Evolutionary conservation across 2,888 invertebrate species (phyloP).

Genomic region (Anodontia alba): DNA sequence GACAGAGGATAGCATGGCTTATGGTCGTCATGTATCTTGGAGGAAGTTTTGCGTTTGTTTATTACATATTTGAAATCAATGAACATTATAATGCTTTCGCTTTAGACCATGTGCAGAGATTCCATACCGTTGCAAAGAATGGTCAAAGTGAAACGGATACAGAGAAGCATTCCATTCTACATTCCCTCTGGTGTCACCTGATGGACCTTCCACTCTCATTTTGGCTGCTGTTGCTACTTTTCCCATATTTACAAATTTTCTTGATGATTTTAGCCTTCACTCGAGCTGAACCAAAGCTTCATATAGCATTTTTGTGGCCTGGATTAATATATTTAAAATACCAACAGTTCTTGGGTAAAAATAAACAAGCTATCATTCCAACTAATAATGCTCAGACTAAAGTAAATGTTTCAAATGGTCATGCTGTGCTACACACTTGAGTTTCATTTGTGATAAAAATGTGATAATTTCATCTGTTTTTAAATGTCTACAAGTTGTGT

Average conservation of each 20-base stretch:
- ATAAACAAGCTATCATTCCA: conserved; percentile 26
- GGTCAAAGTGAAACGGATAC: conserved; percentile 13
- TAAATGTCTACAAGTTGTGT: no score
- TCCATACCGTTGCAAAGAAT: conserved; percentile 32
- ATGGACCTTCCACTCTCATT: conserved; percentile 78
- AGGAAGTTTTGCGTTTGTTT: conserved; percentile 75
- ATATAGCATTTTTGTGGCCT: conserved; percentile 81
- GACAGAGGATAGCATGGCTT: conserved; percentile 82
- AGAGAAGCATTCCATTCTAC: conserved; percentile 42
- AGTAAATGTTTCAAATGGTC: conserved; percentile 61
- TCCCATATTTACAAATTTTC: conserved; percentile 80
- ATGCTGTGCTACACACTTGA: conserved; percentile 75
- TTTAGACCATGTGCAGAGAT: conserved; percentile 77
- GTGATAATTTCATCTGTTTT: no score
- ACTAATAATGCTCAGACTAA: conserved; percentile 35
- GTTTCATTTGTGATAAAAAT: conserved; percentile 42
- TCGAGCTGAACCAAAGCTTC: conserved; percentile 76
- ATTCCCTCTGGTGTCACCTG: conserved; percentile 70
- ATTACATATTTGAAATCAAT: conserved; percentile 82
- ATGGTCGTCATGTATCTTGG: conserved; percentile 73
- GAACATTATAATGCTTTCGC: conserved; percentile 79
- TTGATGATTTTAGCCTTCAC: conserved; percentile 81
- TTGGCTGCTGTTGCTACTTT: conserved; percentile 74
- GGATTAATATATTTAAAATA: conserved; percentile 71
- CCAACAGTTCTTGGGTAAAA: conserved; percentile 48